Evolutionary conservation across 2,888 invertebrate species (phyloP).

Genomic region (Nysson spinosus): DNA sequence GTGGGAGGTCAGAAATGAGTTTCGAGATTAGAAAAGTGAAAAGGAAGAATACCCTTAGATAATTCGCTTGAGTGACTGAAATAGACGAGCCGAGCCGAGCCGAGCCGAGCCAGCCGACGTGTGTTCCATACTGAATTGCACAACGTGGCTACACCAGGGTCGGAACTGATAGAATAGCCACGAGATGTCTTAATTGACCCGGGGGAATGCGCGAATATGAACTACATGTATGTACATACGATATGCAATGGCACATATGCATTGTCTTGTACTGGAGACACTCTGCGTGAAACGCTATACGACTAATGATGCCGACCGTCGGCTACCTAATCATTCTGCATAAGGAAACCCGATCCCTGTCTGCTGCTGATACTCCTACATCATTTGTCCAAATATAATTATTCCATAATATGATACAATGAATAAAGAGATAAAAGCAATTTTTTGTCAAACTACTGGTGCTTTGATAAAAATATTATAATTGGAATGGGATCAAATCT

Average conservation of each 20-base stretch:
- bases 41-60: neutral
- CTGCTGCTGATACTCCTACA: neutral
- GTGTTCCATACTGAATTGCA: slow-evolving; percentile 43
- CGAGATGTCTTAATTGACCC: slow-evolving; percentile 69
- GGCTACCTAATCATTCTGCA: slow-evolving; percentile 33
- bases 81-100: slow-evolving; percentile 15
- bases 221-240: slow-evolving; percentile 38
- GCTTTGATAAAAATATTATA: no score
- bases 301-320: slow-evolving; percentile 42
- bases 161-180: slow-evolving; percentile 59
- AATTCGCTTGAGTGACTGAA: slow-evolving; percentile 21
- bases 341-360: neutral
- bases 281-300: slow-evolving; percentile 23
- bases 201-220: slow-evolving; percentile 57
- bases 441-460: no score
- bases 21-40: no score
- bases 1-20: no score
- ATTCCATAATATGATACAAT: no score
- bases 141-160: slow-evolving; percentile 53
- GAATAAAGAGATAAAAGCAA: no score
- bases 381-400: no score
- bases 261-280: slow-evolving; percentile 26
- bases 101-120: no score
- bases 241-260: slow-evolving; percentile 28
- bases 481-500: no score